Percentiles rank a stretch among this genome's conserved stretches.
phyloP scores from a whole-genome alignment of 2,113 vertebrate genomes.

The Drymodes brunneopygia region DNA sequence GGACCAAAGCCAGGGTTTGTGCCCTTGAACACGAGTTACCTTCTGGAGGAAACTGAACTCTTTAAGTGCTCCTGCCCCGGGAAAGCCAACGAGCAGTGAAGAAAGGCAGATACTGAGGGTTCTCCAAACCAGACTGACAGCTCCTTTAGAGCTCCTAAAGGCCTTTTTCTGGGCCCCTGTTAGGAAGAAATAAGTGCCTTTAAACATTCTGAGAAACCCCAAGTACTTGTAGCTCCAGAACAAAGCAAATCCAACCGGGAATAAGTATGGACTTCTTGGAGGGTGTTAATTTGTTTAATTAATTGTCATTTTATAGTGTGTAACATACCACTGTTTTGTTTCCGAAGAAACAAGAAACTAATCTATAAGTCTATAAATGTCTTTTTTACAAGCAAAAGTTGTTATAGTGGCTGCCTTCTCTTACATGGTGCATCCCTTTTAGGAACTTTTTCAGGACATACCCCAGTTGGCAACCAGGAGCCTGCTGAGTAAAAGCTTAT shows the following conservation, averaged over 20 bases:
- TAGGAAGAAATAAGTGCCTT: background rate
- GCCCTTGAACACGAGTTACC: fast-evolving
- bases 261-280: background rate
- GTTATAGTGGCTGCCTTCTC: background rate
- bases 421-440: background rate
- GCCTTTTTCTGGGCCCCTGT: background rate
- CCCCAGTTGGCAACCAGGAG: background rate
- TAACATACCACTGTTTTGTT: background rate
- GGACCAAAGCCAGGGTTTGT: background rate
- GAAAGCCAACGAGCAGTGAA: fast-evolving
- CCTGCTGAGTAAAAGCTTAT: background rate
- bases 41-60: background rate
- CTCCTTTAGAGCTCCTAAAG: background rate
- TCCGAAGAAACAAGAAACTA: background rate
- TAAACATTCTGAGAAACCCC: background rate
- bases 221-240: background rate
- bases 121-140: background rate
- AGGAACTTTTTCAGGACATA: background rate
- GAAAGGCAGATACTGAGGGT: too few relatives aligned
- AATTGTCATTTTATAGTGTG: background rate
- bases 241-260: background rate
- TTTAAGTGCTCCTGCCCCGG: background rate
- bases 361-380: background rate
- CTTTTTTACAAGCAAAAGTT: background rate
- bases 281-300: background rate